phyloP scores from a whole-genome alignment of 2,888 invertebrate species.

The Lycophotia porphyrea region DNA sequence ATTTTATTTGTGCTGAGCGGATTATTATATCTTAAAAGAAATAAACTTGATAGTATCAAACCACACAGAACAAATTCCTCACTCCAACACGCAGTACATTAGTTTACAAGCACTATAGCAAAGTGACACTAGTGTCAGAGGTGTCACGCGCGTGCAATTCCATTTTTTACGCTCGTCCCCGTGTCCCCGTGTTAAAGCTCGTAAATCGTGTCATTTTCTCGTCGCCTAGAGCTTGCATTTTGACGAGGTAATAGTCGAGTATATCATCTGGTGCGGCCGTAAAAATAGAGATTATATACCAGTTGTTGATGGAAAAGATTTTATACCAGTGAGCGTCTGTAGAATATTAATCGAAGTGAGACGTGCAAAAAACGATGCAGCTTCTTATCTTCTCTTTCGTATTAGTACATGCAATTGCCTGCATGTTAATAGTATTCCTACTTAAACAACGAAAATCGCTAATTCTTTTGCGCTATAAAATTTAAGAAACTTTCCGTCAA shows the following conservation, averaged over 20 bases:
- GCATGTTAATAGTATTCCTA: neutral
- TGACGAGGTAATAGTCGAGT: slow-evolving; percentile 80
- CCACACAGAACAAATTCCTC: slow-evolving; percentile 15
- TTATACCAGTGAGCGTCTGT: neutral
- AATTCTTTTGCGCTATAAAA: neutral
- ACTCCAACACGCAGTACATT: slow-evolving; percentile 51
- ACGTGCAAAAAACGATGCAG: neutral
- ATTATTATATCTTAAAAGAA: too few relatives aligned
- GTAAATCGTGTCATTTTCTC: slow-evolving; percentile 82
- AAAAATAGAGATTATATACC: slow-evolving; percentile 38
- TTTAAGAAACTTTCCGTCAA: too few relatives aligned
- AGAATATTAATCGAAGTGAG: slow-evolving; percentile 1
- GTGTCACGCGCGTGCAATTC: slow-evolving; percentile 55
- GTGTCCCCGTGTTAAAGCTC: slow-evolving; percentile 69
- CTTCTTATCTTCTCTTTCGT: neutral
- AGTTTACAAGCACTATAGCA: slow-evolving; percentile 34
- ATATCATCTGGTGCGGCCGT: slow-evolving; percentile 68
- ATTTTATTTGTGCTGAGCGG: too few relatives aligned
- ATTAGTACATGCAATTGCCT: neutral
- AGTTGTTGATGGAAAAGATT: neutral
- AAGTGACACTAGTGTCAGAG: slow-evolving; percentile 51
- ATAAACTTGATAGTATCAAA: slow-evolving; percentile 6
- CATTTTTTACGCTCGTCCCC: slow-evolving; percentile 64
- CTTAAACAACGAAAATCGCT: neutral
- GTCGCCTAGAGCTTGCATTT: slow-evolving; percentile 71